A percentile compares a stretch with the other conserved stretches of the same genome.
Conservation (phyloP, 1,140 invertebrate species). For the Papilio polyxenes region DNA sequence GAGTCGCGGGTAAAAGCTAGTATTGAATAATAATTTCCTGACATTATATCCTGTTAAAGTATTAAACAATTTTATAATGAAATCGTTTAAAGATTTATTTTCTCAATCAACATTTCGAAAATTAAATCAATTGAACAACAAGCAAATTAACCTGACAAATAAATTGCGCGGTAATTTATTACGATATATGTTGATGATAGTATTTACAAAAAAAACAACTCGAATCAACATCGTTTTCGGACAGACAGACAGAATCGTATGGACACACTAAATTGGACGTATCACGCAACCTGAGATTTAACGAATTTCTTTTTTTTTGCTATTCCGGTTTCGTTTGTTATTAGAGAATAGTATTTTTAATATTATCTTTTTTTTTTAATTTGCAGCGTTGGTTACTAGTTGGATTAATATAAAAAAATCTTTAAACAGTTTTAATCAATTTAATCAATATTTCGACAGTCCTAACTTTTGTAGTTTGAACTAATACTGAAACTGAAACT, state of each 20-base stretch:
- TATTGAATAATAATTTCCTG: not conserved
- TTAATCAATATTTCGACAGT: not conserved
- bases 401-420: not conserved
- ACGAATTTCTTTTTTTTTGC: conserved; percentile 23
- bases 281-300: conserved; percentile 15
- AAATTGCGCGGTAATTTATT: conserved; percentile 16
- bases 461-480: not conserved
- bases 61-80: not conserved
- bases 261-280: conserved; percentile 15
- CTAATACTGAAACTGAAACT: not conserved
- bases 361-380: not conserved
- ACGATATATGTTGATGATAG: not conserved
- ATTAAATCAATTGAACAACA: conserved; percentile 5
- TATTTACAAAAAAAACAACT: conserved; percentile 13
- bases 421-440: not conserved
- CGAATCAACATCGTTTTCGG: conserved; percentile 24
- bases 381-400: no score
- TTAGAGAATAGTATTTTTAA: not conserved
- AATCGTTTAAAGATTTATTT: not conserved
- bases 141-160: not conserved
- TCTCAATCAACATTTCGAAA: not conserved
- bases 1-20: no score
- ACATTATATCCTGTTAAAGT: not conserved
- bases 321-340: not conserved
- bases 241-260: conserved; percentile 11